Conservation (phyloP, 1,140 invertebrate genomes). For the Alviniconcha marisindica region DNA sequence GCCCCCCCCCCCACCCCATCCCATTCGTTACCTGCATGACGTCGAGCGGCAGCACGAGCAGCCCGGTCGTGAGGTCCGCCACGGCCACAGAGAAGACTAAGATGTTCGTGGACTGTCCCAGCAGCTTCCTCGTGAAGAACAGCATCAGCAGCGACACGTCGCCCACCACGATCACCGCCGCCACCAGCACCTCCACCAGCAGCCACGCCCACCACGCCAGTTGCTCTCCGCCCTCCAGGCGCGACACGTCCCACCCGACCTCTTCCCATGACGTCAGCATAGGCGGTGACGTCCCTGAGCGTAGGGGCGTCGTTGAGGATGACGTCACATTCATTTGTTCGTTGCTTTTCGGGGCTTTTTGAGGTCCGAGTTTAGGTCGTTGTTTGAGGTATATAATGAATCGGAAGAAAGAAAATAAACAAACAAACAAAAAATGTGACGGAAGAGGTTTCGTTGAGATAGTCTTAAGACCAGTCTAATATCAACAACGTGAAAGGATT, state of each 20-base stretch:
- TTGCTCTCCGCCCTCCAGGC: slow-evolving; percentile 2
- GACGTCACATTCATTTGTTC: background rate
- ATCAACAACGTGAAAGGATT: too few relatives aligned
- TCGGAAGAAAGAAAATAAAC: too few relatives aligned
- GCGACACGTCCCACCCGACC: slow-evolving; percentile 4
- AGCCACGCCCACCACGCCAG: slow-evolving; percentile 48
- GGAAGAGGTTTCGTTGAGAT: too few relatives aligned
- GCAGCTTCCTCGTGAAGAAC: slow-evolving; percentile 58
- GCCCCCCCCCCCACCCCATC: too few relatives aligned
- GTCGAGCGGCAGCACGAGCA: slow-evolving; percentile 55
- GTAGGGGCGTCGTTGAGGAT: background rate
- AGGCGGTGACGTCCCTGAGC: background rate
- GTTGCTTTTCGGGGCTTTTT: background rate
- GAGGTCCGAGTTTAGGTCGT: too few relatives aligned
- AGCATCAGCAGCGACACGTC: slow-evolving; percentile 54
- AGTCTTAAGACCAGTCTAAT: too few relatives aligned
- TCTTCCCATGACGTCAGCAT: background rate
- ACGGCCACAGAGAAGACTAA: slow-evolving; percentile 64
- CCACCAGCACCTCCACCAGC: slow-evolving; percentile 45
- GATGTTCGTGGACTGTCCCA: slow-evolving; percentile 65
- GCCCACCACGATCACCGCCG: slow-evolving; percentile 47
- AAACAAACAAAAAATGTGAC: too few relatives aligned
- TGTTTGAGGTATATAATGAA: too few relatives aligned
- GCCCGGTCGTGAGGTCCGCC: slow-evolving; percentile 57
- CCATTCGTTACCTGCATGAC: slow-evolving; percentile 52